A percentile compares a stretch with the other conserved stretches of the same genome.
phyloP scores from a whole-genome alignment of 2,888 invertebrate species.

The Tetragonula carbonaria region DNA sequence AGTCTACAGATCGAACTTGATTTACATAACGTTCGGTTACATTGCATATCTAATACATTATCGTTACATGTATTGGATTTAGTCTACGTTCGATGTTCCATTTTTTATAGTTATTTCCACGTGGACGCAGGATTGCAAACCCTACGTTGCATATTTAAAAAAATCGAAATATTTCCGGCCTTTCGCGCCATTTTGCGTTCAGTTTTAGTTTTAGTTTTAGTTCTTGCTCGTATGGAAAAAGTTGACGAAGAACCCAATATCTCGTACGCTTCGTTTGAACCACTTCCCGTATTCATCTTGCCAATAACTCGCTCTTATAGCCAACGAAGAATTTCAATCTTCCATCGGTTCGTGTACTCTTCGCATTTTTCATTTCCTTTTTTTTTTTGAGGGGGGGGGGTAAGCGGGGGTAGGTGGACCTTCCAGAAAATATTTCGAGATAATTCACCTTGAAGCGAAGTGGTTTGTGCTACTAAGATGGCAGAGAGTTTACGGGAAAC shows the following conservation, averaged over 20 bases:
- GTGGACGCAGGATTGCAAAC: no score
- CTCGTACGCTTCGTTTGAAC: neutral
- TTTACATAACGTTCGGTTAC: constrained; percentile 51
- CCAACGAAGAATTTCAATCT: constrained; percentile 45
- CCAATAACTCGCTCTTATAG: constrained; percentile 23
- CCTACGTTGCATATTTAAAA: no score
- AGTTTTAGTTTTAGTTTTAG: neutral
- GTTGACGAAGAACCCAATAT: constrained; percentile 1
- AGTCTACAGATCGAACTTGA: constrained; percentile 46
- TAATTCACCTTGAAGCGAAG: constrained; percentile 58
- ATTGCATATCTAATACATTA: constrained; percentile 8
- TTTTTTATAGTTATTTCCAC: no score
- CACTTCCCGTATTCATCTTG: constrained; percentile 4
- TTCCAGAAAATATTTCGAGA: constrained; percentile 51
- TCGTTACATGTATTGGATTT: constrained; percentile 3
- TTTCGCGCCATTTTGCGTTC: no score
- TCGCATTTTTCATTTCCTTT: constrained; percentile 3
- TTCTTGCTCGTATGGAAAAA: neutral
- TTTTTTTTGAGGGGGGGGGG: neutral
- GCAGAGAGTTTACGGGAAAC: constrained; percentile 42
- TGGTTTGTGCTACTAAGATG: constrained; percentile 24
- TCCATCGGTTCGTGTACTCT: constrained; percentile 22
- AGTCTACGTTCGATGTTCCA: constrained; percentile 11
- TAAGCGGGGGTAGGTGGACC: neutral
- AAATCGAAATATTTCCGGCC: no score